Evolutionary conservation across 2,797 vertebrate genomes (phyloP).

Genomic region (Malacoraja senta): DNA sequence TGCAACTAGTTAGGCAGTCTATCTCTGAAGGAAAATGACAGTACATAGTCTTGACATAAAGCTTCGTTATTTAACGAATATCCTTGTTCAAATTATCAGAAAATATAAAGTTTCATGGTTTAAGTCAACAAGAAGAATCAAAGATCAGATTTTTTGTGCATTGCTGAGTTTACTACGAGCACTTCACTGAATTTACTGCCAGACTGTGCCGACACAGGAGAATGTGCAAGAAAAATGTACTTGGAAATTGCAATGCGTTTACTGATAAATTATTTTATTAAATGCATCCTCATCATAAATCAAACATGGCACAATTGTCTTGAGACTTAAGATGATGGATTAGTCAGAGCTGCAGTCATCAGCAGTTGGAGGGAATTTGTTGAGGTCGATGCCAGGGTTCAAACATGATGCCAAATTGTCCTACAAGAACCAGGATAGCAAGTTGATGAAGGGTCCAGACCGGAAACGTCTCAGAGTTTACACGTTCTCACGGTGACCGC

Average conservation of each 20-base stretch:
- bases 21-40: too few species aligned
- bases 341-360: not conserved
- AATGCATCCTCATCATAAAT: not conserved
- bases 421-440: not conserved
- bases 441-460: too few species aligned
- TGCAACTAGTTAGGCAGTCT: too few species aligned
- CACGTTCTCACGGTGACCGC: too few species aligned
- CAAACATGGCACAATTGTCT: too few species aligned
- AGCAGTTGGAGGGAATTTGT: not conserved
- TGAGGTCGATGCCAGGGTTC: not conserved
- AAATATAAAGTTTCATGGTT: not conserved
- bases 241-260: not conserved
- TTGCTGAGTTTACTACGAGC: not conserved
- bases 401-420: too few species aligned
- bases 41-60: too few species aligned
- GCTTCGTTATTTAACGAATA: too few species aligned
- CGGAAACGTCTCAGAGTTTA: too few species aligned
- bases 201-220: not conserved
- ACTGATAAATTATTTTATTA: not conserved
- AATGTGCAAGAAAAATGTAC: not conserved
- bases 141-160: slow-evolving; percentile 1
- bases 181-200: not conserved
- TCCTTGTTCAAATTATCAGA: too few species aligned
- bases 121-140: not conserved
- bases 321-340: not conserved